Percentiles rank a stretch among this genome's conserved stretches.
phyloP scores from a whole-genome alignment of 1,140 invertebrate genomes.

The Tetramorium simillimum region DNA sequence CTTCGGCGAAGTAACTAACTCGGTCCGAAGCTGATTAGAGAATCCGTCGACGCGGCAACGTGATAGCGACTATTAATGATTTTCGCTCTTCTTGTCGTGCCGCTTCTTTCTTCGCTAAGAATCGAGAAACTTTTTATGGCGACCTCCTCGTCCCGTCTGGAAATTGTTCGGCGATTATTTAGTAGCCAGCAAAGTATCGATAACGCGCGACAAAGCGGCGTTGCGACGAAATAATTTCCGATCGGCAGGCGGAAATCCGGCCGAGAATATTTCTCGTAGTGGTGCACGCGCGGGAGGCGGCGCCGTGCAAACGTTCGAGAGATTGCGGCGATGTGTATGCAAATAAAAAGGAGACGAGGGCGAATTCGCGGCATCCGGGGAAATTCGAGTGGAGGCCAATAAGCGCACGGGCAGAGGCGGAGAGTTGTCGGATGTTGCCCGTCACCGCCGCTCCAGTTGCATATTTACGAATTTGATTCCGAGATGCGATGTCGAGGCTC shows the following conservation, averaged over 20 bases:
- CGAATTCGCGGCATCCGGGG: conserved; percentile 35
- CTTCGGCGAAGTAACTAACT: conserved; percentile 73
- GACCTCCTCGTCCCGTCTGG: neutral
- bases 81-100: conserved; percentile 56
- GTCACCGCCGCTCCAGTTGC: conserved; percentile 47
- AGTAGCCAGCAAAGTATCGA: conserved; percentile 40
- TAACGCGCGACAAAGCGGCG: neutral
- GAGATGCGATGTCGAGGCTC: conserved; percentile 27
- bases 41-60: conserved; percentile 55
- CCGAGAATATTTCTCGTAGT: conserved; percentile 5
- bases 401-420: conserved; percentile 4
- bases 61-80: conserved; percentile 73
- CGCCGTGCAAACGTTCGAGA: conserved; percentile 21
- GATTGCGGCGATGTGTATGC: conserved; percentile 53
- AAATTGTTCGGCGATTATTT: neutral
- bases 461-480: conserved; percentile 70
- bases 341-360: conserved; percentile 51
- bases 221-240: conserved; percentile 8
- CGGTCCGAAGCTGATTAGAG: conserved; percentile 73
- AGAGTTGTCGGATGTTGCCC: conserved; percentile 25
- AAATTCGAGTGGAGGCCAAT: conserved; percentile 55
- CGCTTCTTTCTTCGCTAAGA: neutral
- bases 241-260: neutral
- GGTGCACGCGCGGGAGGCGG: conserved; percentile 17
- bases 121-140: neutral